A percentile compares a stretch with the other conserved stretches of the same genome.
These are phyloP conservation scores for Cyanocitta stelleri DNA, from an alignment of 2,113 vertebrate genomes.

Conservation along the genomic window DNA sequence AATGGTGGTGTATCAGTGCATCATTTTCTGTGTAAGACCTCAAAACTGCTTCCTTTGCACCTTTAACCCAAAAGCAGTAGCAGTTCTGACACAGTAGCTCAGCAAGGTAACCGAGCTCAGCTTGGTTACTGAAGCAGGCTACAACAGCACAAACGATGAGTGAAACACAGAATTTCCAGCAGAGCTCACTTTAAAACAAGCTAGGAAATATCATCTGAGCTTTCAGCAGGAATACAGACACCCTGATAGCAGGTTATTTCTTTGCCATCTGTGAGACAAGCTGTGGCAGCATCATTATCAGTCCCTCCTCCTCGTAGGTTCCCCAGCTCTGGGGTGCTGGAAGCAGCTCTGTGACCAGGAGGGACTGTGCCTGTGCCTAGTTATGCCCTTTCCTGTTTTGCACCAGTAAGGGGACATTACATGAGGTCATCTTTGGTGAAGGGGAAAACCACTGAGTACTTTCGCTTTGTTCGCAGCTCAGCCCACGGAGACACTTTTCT, in stretches of 20 bases:
- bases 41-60: not conserved
- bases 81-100: not conserved
- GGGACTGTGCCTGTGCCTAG: not conserved
- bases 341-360: not conserved
- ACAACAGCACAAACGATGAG: not conserved
- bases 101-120: not conserved
- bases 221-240: not conserved
- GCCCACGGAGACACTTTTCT: not conserved
- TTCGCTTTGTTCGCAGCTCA: accelerated
- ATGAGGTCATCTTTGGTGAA: not conserved
- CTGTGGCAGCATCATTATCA: not conserved
- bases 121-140: not conserved
- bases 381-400: not conserved
- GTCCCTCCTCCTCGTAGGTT: not conserved
- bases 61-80: not conserved
- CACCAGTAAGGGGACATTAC: not conserved
- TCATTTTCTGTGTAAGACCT: not conserved
- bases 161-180: not conserved
- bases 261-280: not conserved
- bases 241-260: not conserved
- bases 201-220: not conserved
- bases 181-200: not conserved
- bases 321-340: not conserved
- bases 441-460: not conserved
- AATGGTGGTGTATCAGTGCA: not conserved